Evolutionary conservation across 2,113 vertebrate genomes (phyloP), one percentile per base, ranked within the genome.

Genomic region (Kryptolebias marmoratus): DNA sequence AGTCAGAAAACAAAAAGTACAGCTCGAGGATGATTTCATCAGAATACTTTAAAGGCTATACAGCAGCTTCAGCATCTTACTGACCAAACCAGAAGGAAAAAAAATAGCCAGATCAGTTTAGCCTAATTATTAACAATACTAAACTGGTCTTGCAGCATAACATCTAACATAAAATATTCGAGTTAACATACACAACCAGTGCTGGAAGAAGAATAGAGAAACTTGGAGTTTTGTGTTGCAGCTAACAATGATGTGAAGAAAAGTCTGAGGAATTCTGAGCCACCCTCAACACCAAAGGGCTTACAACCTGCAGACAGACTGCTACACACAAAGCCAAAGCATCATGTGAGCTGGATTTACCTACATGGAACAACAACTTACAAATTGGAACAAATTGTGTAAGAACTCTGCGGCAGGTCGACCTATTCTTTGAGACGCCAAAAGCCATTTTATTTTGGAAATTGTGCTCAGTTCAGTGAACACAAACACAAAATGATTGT

Each of bases 321-420:
- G 75, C 63, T 32, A 55, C 71, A 81, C 68, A 79, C 58, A 71
- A 72, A 62, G 55, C 76, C 22, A 62, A 61, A 56, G 1, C 80
- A 74, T 88, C 80, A 90, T 83, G 86, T 87, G 87, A 89, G 74
- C 71, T 77, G 82, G 84, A 89, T 86, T 85, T 85, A 79, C 71
- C 84, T 64, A 74, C 68, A 65, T 64, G 30, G 60, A 71, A 77
- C 57, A 75, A 71, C 67, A 65, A 54, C 63, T 69, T 58, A 49
- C 32, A 62, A 79, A 80, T 11, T 13, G 12, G 55, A 83, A 53
- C 58, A 53, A 63, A 45, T 30, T 3, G 30, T 66, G 65, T 12
- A 54, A 42, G 52, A 78, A 42, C 31, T 48, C 16, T 12, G 54
- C 44, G 28, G 54, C 55, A 61, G 39, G 63, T 62, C 49, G 1